Evolutionary conservation across 2,888 invertebrate genomes (phyloP), one percentile per base, ranked within the genome.

Genomic region (Caenorhabditis sp.): DNA sequence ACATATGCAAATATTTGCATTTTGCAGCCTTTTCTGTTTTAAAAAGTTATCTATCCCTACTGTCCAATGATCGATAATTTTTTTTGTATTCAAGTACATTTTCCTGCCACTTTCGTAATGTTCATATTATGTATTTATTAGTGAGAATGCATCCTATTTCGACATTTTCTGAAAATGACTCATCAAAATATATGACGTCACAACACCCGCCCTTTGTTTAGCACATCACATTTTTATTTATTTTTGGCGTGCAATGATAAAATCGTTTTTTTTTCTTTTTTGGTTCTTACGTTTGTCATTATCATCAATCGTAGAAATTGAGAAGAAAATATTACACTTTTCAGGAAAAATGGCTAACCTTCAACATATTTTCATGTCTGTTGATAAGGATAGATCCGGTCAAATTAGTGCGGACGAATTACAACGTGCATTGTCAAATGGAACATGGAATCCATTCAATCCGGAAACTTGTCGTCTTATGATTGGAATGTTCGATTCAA

Each of bases 401-500:
- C 78, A 79, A 56, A 85, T 85, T 70, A 83, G 80, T 58, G 57
- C 78, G 1, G 75, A 75, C 53, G 80, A 83, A 58, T 70, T 81
- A 21, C 82, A 82, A 65, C 91, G 92, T 77, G 96, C 96, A 7
- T 90, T 97, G 4, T 95, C 95, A 0, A 97, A 97, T 91, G 97
- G 90, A 14, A 95, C 97, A 53, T 97, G 96, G 95, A 93, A 93
- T 67, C 93, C 97, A 0, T 99, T 99, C 87, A 99, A 99, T 89
- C 94, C 95, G 21, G 97, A 97, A 91, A 97, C 97, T 27, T 94
- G 97, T 31, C 91, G 96, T 58, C 91, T 96, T 50, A 95, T 96
- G 95, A 95, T 96, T 86, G 95, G 95, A 94, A 91, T 97, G 96
- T 97, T 95, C 90, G 97, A 99, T 89, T 92, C 92, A 78, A 93